Conservation (phyloP, 2,888 invertebrate species). For the Epistrophe eligans region DNA sequence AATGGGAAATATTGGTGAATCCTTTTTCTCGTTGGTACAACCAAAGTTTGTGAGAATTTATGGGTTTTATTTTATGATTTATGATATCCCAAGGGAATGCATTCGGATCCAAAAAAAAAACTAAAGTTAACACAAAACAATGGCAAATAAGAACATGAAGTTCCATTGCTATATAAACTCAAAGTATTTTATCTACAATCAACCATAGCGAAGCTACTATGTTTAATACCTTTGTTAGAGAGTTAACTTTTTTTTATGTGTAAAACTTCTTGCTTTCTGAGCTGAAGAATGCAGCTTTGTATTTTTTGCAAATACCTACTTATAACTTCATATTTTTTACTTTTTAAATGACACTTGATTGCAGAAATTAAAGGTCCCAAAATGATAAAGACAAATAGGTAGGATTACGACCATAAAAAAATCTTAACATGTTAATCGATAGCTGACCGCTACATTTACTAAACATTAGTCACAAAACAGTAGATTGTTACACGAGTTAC, state of each 20-base stretch:
- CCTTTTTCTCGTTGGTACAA: constrained; percentile 56
- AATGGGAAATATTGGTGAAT: constrained; percentile 67
- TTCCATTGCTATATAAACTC: constrained; percentile 42
- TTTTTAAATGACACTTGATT: too few relatives aligned
- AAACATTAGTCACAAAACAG: too few relatives aligned
- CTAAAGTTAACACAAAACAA: constrained; percentile 62
- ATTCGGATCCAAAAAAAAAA: constrained; percentile 68
- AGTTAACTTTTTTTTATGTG: constrained; percentile 32
- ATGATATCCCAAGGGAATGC: constrained; percentile 71
- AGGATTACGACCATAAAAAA: too few relatives aligned
- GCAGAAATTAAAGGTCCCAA: too few relatives aligned
- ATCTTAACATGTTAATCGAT: too few relatives aligned
- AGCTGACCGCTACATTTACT: too few relatives aligned
- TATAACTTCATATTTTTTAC: not conserved
- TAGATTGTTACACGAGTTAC: too few relatives aligned
- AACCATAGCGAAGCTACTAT: not conserved
- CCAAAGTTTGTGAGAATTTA: constrained; percentile 64
- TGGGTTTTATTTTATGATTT: constrained; percentile 72
- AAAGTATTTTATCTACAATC: constrained; percentile 24
- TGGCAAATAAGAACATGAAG: constrained; percentile 63
- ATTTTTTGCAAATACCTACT: too few relatives aligned
- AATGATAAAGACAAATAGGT: too few relatives aligned
- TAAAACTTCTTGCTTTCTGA: constrained; percentile 35
- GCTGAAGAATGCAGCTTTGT: not conserved
- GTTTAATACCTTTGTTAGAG: constrained; percentile 34